These are phyloP conservation scores for Sitodiplosis mosellana DNA, from an alignment of 1,140 invertebrate species.

Conservation along the genomic window DNA sequence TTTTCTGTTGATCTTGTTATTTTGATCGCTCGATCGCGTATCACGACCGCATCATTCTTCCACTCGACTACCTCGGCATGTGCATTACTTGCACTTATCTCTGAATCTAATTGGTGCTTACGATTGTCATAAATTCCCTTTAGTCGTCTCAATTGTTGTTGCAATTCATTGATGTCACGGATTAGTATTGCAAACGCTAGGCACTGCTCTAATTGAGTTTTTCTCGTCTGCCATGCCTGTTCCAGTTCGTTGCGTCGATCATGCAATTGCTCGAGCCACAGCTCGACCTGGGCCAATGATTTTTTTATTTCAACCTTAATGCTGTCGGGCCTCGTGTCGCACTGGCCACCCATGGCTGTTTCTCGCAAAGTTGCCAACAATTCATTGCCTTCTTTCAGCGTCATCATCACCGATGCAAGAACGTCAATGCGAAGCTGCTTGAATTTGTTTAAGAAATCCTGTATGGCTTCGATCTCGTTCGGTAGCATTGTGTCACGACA, in stretches of 20 bases:
- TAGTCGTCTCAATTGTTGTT: conserved; percentile 31
- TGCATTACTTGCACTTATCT: conserved; percentile 45
- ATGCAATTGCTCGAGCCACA: conserved; percentile 58
- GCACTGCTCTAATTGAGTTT: conserved; percentile 56
- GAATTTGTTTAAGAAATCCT: conserved; percentile 39
- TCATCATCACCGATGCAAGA: conserved; percentile 54
- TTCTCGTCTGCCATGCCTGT: conserved; percentile 46
- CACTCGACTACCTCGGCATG: conserved; percentile 50
- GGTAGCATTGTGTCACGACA: conserved; percentile 43
- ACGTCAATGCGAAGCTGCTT: conserved; percentile 45
- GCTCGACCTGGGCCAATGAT: conserved; percentile 49
- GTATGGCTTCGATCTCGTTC: conserved; percentile 44
- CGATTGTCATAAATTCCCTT: conserved; percentile 10
- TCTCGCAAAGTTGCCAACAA: conserved; percentile 50
- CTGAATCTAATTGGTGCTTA: conserved; percentile 38
- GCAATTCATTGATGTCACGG: conserved; percentile 48
- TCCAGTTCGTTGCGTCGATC: conserved; percentile 56
- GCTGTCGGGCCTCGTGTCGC: conserved; percentile 54
- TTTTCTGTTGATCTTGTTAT: conserved; percentile 63
- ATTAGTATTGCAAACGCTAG: conserved; percentile 54
- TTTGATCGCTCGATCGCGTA: conserved; percentile 57
- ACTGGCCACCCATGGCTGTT: conserved; percentile 41
- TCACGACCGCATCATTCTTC: conserved; percentile 50
- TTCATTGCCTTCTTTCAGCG: conserved; percentile 59
- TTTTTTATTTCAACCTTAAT: conserved; percentile 41